Base-by-base conservation (phyloP, 2,113 vertebrate species). In the Aplodontia rufa region DNA sequence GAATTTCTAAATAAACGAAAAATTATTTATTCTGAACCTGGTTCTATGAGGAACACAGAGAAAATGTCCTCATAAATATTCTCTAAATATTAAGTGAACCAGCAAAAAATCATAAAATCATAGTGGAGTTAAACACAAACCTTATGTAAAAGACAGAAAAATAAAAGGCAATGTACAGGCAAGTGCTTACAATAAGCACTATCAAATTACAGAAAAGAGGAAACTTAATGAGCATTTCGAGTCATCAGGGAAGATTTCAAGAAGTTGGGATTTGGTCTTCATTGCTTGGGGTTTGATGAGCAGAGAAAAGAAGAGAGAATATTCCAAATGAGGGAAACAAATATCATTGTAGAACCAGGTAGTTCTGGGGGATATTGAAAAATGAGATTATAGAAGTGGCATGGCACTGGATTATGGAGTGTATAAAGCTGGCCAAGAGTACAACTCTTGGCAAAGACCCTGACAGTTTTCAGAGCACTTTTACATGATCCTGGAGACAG, bases 1-100 rank as follows among this genome's bases (percentile, higher is more conserved):
- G 26, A 84, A 78, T 78, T 87, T 95, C 94, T 96, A 94, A 88
- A 87, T 88, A 96, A 86, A 82, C 86, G 26, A 97, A 83, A 4
- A 94, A 88, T 83, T 66, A 87, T 40, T 96, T 79, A 87, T 55
- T 89, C 11, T 35, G 3, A 69, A 93, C 45, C 76, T 95, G n/a
- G 40, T 92, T 90, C 85, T 45, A 9, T 69, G 55, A 95, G 60
- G 30, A 93, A 95, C 85, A 90, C 32, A 94, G 40, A 94, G 30
- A 53, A 94, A 88, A 91, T 6, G 37, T 37, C 35, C 47, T 84
- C 35, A 83, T 45, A 87, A 85, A 85, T 28, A 94, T 74, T 91
- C 68, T 93, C 20, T 93, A 91, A 82, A 80, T 84, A 40, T 49
- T 91, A 85, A 94, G 69, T 49, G 24, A 93, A 79, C 30, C 60